Base-by-base conservation (phyloP, 1,140 invertebrate genomes). In the Xylocopa sonorina region DNA sequence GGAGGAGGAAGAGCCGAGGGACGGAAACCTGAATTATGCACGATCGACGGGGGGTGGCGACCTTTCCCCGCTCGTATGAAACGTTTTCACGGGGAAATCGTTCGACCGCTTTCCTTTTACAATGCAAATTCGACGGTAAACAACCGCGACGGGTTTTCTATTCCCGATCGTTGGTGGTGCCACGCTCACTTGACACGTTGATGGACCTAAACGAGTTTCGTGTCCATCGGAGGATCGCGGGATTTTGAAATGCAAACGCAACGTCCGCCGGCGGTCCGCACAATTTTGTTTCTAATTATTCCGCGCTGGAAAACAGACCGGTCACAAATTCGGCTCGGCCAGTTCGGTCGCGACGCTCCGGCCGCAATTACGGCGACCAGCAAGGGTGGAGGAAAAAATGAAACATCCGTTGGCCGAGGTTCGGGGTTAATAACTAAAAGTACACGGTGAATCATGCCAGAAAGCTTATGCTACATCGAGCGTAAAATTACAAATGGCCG, bases 401-500 rank as follows among this genome's bases (percentile, higher is more conserved):
- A 88, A 87, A 88, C 85, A 88, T 86, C 77, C 58, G 38, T 71
- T 74, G 80, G 78, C 68, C n/a, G n/a, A n/a, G 72, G 51, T 51
- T 71, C 80, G 66, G 57, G 67, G 81, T 78, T 85, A 89, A 87
- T 84, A 88, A 84, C 87, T 79, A 58, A 81, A 69, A 82, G 85
- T 80, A 69, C 77, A 80, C 83, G n/a, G n/a, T 79, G 83, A 89
- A 87, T 89, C 88, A 83, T 89, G 88, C 78, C 88, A 86, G 80
- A 53, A 85, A 89, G 84, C 87, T 88, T 85, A 85, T 85, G 89
- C 82, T 85, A 90, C 86, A 89, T 89, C 78, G 89, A 88, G 84
- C 81, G 88, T 83, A 90, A 90, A 90, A 90, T 90, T 90, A 90
- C 88, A 88, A 88, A 89, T 88, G 85, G 86, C 55, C 87, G 79